Percentiles rank a stretch among this genome's conserved stretches.
Evolutionary conservation across 2,888 invertebrate species (phyloP).

Genomic region (Ceramica pisi): DNA sequence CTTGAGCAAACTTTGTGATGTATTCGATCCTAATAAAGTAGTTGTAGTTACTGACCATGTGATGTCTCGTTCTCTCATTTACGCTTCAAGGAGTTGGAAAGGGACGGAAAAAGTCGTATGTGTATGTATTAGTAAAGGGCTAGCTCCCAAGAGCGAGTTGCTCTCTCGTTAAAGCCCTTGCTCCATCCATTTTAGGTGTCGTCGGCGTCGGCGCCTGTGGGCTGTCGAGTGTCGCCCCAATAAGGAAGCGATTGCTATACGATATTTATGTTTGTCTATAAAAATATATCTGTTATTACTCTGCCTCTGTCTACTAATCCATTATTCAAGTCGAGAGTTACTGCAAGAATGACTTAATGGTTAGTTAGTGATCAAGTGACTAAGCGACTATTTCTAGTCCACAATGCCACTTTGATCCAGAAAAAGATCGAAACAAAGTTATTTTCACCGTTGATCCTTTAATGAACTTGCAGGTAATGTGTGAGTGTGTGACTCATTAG

Average conservation of each 20-base stretch:
- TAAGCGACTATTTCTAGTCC: conserved; percentile 73
- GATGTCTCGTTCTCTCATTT: conserved; percentile 35
- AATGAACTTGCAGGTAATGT: conserved; percentile 69
- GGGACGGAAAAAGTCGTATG: conserved; percentile 53
- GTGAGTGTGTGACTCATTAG: conserved; percentile 80
- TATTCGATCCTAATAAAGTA: conserved; percentile 34
- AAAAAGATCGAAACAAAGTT: conserved; percentile 76
- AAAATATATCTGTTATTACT: conserved; percentile 39
- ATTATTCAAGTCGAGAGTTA: conserved; percentile 44
- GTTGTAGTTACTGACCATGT: conserved; percentile 24
- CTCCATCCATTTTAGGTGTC: conserved; percentile 79
- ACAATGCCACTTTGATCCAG: conserved; percentile 73
- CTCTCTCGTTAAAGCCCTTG: conserved; percentile 81
- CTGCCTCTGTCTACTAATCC: conserved; percentile 30
- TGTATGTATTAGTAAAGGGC: conserved; percentile 69
- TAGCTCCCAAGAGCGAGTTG: conserved; percentile 71
- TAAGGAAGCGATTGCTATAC: conserved; percentile 74
- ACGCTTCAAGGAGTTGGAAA: conserved; percentile 37
- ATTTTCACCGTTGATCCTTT: conserved; percentile 76
- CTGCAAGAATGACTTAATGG: conserved; percentile 45
- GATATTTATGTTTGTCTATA: conserved; percentile 64
- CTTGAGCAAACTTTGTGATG: conserved; percentile 33
- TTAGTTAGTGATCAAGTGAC: conserved; percentile 63
- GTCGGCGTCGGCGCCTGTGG: conserved; percentile 77
- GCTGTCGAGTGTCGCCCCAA: conserved; percentile 73